phyloP scores from a whole-genome alignment of 2,797 vertebrate genomes.

The Argyrosomus regius region DNA sequence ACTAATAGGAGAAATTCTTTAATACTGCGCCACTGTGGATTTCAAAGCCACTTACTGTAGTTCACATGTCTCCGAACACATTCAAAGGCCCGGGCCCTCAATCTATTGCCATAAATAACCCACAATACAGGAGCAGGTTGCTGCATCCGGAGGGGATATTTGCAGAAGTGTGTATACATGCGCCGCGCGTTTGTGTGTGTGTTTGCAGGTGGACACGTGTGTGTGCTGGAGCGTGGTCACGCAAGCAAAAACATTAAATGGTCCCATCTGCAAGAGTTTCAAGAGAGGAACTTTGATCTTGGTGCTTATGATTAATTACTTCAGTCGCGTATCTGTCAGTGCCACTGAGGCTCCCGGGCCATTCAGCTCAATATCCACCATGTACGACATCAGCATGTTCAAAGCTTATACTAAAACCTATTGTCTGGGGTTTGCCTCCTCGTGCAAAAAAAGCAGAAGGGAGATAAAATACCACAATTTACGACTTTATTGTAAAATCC shows the following conservation, averaged over 20 bases:
- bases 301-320: constrained; percentile 80
- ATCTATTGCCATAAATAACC: constrained; percentile 73
- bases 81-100: constrained; percentile 68
- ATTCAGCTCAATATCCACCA: constrained; percentile 73
- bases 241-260: constrained; percentile 56
- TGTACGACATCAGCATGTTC: constrained; percentile 73
- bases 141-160: constrained; percentile 44
- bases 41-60: constrained; percentile 84
- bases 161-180: constrained; percentile 9
- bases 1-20: constrained; percentile 83
- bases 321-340: constrained; percentile 69
- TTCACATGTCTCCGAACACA: constrained; percentile 74
- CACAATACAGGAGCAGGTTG: constrained; percentile 59
- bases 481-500: constrained; percentile 58
- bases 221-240: constrained; percentile 29
- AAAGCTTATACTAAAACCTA: constrained; percentile 62
- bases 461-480: constrained; percentile 41
- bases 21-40: constrained; percentile 80
- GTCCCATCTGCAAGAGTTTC: constrained; percentile 65
- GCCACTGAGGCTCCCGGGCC: constrained; percentile 67
- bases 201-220: constrained; percentile 34
- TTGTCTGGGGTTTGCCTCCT: constrained; percentile 66
- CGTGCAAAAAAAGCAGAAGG: background rate
- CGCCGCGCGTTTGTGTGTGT: background rate
- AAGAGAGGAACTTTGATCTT: constrained; percentile 77